Evolutionary conservation across 2,113 vertebrate genomes (phyloP).

Genomic region (Eolophus roseicapilla): DNA sequence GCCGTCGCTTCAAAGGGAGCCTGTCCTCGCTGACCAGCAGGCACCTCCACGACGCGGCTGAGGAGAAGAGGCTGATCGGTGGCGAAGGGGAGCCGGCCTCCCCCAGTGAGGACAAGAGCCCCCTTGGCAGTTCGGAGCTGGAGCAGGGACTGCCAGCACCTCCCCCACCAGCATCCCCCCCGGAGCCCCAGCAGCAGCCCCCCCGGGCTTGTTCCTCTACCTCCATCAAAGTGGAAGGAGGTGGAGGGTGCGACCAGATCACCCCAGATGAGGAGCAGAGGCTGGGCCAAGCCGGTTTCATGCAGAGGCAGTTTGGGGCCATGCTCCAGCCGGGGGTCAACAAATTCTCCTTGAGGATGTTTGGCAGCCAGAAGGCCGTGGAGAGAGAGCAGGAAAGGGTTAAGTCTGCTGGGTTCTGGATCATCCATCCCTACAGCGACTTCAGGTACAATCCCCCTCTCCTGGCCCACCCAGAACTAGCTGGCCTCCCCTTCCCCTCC

Average conservation of each 20-base stretch:
- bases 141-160: constrained; percentile 67
- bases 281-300: constrained; percentile 92
- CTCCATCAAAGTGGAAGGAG: constrained; percentile 88
- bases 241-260: constrained; percentile 89
- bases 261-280: constrained; percentile 88
- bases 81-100: constrained; percentile 87
- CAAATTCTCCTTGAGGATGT: constrained; percentile 99
- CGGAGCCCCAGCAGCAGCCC: constrained; percentile 72
- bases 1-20: constrained; percentile 92
- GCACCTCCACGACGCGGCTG: constrained; percentile 87
- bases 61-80: constrained; percentile 90
- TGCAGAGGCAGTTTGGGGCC: constrained; percentile 95
- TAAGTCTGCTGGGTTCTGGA: constrained; percentile 98
- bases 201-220: constrained; percentile 64
- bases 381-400: constrained; percentile 97
- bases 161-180: background rate
- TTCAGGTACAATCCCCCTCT: constrained; percentile 87
- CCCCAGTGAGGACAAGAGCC: constrained; percentile 80
- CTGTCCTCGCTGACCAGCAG: constrained; percentile 92
- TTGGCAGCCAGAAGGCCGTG: constrained; percentile 99
- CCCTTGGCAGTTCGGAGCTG: constrained; percentile 71
- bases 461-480: background rate
- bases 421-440: constrained; percentile 99
- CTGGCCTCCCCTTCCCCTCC: background rate
- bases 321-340: constrained; percentile 99